Evolutionary conservation across 2,113 vertebrate genomes (phyloP), one percentile per base, ranked within the genome.

Genomic region (Poeciliopsis turrubarensis): DNA sequence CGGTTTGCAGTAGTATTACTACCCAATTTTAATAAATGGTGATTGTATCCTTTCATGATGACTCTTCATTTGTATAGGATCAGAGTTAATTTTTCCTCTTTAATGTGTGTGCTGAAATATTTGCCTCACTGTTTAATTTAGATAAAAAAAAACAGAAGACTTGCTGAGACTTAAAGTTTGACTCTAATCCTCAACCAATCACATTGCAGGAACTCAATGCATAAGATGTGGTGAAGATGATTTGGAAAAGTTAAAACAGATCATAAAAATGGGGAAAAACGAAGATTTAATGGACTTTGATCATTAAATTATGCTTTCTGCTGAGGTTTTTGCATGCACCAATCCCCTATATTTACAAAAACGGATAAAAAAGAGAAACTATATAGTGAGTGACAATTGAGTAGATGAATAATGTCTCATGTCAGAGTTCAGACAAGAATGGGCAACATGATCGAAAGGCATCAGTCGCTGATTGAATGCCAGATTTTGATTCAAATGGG

Each of bases 11-110:
- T 26, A 26, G 11, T 65, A 0, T 11, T 6, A 65, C 64, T 13
- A 10, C 75, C 0, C 17, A 72, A 63, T 47, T 34, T 19, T 64
- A 67, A 1, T 78, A 65, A 27, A 13, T 29, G 12, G 1, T 22
- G 25, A 19, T 32, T 60, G 8, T 57, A 17, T 51, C 10, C 26
- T 17, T 29, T 27, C 13, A 32, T 70, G 12, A 72, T 70, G 12
- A 71, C 14, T 68, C 76, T 82, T 37, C 10, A 44, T 86, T 85
- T 70, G 31, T 60, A 57, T 68, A 60, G 47, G 32, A 22, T 57
- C 57, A 57, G 22, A 10, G 51, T 3, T 2, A 7, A 47, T 26
- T 79, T 72, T 77, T 73, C 75, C 26, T 75, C 19, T 67, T 70
- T 17, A 64, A 8, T 60, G 12, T 78, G 57, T 68, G 15, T 30